Base-by-base conservation (phyloP, 1,140 invertebrate genomes). In the Drosophila malerkotliana region DNA sequence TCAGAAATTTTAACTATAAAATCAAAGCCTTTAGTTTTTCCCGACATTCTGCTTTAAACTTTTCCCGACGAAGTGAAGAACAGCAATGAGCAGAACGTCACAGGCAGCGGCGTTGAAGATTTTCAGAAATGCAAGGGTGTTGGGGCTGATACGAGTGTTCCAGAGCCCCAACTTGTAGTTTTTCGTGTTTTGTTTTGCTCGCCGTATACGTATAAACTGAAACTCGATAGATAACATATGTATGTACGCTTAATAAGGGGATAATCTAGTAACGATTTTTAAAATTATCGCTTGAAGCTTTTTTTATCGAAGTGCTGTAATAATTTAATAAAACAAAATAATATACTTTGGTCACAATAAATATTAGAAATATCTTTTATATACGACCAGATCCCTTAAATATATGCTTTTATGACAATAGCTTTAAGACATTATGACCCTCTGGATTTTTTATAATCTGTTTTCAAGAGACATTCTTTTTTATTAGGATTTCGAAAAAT, bases 11-110 rank as follows among this genome's bases (percentile, higher is more conserved):
- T 32, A 68, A 91, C 92, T 1, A 93, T 48, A 15, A 93, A 51
- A 51, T 92, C 90, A 3, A 90, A 55, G 28, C 87, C 90, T 18
- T 76, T 74, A 58, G 94, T 93, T 24, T 75, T 69, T 7, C 62
- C 49, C 1, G 90, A 67, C 91, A 91, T 91, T 63, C 6, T 56
- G 44, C 28, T 9, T 2, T 26, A 55, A 57, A 69, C 72, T 72
- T 53, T 67, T 18, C 72, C 4, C 53, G 7, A 12, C 48, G 54
- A 45, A 75, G 83, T 64, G 59, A 64, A 24, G 21, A 66, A 48
- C 21, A 6, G 9, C 30, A 66, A 45, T 66, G 63, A 66, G 24
- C 15, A 24, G 48, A 18, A 12, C 14, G 14, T 64, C 49, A 44
- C n/a, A 24, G 45, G 15, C 48, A 54, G 56, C 62, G 54, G 28